Conservation (phyloP, 2,888 invertebrate genomes). For the Gasteruption jaculator region DNA sequence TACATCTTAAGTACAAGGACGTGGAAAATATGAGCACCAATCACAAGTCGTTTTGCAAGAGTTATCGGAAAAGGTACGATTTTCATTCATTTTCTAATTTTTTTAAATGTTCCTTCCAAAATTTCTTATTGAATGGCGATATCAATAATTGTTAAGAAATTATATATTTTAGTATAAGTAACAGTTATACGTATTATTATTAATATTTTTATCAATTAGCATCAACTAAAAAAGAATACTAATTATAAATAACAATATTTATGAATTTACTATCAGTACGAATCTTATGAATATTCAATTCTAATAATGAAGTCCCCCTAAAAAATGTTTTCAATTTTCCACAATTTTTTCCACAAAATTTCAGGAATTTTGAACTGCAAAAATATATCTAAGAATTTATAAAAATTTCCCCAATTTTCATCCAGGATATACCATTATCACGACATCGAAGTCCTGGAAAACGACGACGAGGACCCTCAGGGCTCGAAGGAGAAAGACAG, state of each 20-base stretch:
- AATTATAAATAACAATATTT: too few species aligned
- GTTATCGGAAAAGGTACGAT: slow-evolving; percentile 62
- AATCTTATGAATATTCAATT: too few species aligned
- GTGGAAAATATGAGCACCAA: slow-evolving; percentile 51
- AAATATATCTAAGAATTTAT: slow-evolving; percentile 7
- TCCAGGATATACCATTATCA: slow-evolving; percentile 70
- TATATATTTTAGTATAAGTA: too few species aligned
- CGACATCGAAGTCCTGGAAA: slow-evolving; percentile 64
- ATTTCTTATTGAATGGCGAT: not conserved
- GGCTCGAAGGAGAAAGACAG: slow-evolving; percentile 32
- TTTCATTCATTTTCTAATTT: too few species aligned
- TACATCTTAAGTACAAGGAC: slow-evolving; percentile 61
- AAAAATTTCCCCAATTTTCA: slow-evolving; percentile 8
- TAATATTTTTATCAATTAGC: too few species aligned
- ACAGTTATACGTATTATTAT: too few species aligned
- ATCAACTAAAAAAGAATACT: too few species aligned
- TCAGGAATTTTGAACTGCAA: too few species aligned
- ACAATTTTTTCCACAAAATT: too few species aligned
- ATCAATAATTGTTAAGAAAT: slow-evolving; percentile 3
- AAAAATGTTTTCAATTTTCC: too few species aligned
- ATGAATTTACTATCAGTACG: too few species aligned
- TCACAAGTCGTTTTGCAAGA: slow-evolving; percentile 57
- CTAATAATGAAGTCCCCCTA: too few species aligned
- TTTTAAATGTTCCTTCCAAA: not conserved
- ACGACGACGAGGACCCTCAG: slow-evolving; percentile 51